Base-by-base conservation (phyloP, 2,113 vertebrate genomes). In the Sminthopsis crassicaudata region DNA sequence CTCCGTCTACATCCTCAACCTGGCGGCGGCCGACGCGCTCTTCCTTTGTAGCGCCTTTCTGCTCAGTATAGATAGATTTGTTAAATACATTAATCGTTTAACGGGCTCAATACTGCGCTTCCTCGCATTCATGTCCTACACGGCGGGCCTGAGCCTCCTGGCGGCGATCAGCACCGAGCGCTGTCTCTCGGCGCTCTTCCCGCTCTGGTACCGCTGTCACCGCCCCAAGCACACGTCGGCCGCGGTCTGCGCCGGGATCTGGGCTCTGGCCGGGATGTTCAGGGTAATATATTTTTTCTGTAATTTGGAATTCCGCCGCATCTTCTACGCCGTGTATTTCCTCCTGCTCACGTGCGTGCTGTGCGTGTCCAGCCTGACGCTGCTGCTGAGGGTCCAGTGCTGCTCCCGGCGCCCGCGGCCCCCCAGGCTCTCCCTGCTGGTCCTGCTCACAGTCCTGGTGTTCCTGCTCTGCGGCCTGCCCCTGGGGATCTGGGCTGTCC, bases 361-460 rank as follows among this genome's bases (percentile, higher is more conserved):
- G 57, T 2, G 93, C 3, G 42, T 60, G 19, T 53, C 95, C 93
- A 95, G 96, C 91, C 5, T 95, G 46, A 91, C 36, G 3, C 89
- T 96, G 92, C 22, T 96, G n/a, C n/a, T 92, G 46, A 42, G 67
- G 50, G 57, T 96, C 94, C 42, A 84, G n/a, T 23, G n/a, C 53
- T 53, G 55, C n/a, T 94, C 92, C 30, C 55, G 30, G 16, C 53
- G 19, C 46, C 88, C 23, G 53, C 93, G 94, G 16, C 97, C 97
- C 0, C 96, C 97, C 95, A 97, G 97, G 88, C 97, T 97, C 95
- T 97, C 95, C 95, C 97, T 97, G 10, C 96, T 98, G 46, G 14
- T 97, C 42, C 96, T 97, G 94, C 96, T 97, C 53, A 12, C 95
- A 14, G 96, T 97, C 27, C 90, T 97, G 0, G 93, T 97, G 0